Evolutionary conservation across 2,888 invertebrate species (phyloP).

Genomic region (Agonopterix alstromeriana): DNA sequence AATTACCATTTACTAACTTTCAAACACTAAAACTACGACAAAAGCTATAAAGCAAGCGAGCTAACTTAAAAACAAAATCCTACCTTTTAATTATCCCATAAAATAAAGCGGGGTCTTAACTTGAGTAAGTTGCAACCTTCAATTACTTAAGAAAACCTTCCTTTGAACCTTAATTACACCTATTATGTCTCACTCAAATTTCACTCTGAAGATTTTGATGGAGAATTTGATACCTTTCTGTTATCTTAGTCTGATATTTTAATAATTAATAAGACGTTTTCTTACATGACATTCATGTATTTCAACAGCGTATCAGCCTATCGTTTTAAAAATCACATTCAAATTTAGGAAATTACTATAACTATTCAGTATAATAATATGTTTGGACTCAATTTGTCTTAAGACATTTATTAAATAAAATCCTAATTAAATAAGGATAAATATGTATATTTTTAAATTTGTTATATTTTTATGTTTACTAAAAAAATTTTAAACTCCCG

Average conservation of each 20-base stretch:
- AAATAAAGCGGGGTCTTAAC: slow-evolving; percentile 22
- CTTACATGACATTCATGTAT: not conserved
- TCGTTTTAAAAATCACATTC: too few species aligned
- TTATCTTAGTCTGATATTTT: not conserved
- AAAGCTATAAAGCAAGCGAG: too few species aligned
- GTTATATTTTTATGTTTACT: too few species aligned
- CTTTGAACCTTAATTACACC: slow-evolving; percentile 46
- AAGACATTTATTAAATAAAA: too few species aligned
- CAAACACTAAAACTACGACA: too few species aligned
- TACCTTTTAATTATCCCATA: not conserved
- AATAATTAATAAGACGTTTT: not conserved
- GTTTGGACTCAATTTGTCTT: too few species aligned
- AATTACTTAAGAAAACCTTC: slow-evolving; percentile 49
- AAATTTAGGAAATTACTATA: not conserved
- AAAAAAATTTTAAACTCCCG: too few species aligned
- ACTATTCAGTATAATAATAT: too few species aligned
- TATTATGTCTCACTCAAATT: slow-evolving; percentile 45
- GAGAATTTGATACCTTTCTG: slow-evolving; percentile 1
- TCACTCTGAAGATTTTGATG: slow-evolving; percentile 15
- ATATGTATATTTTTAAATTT: too few species aligned
- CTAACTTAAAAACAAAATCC: too few species aligned
- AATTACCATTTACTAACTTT: too few species aligned
- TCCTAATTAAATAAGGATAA: too few species aligned
- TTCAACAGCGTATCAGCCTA: not conserved
- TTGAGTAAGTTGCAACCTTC: slow-evolving; percentile 43